Evolutionary conservation across 2,888 invertebrate species (phyloP), one percentile per base, ranked within the genome.

Genomic region (Cerceris ruficornis): DNA sequence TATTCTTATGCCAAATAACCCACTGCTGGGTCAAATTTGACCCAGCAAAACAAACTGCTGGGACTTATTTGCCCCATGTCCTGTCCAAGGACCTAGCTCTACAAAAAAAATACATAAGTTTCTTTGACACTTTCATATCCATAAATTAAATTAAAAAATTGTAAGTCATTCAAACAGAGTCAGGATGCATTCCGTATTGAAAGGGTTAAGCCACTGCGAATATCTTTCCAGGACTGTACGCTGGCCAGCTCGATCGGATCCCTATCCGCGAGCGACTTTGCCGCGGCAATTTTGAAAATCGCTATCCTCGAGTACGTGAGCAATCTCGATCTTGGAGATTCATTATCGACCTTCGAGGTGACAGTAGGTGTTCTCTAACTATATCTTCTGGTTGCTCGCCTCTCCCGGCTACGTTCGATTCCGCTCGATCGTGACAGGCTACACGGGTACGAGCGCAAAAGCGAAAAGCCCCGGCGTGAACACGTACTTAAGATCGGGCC

Each of bases 251-350:
- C 84, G 84, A 55, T 57, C 55, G 61, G 42, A 50, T 39, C 59
- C n/a, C 41, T 46, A 41, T 14, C 28, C 39, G 15, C 70, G 69
- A 62, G 69, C 55, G 69, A 75, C 82, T 69, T 73, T 78, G 67
- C 65, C 55, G 62, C 8, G n/a, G 67, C 64, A 78, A 81, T 79
- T 77, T 75, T 68, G 77, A 75, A 80, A 77, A 77, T 77, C 75
- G 77, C 67, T 80, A 77, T 73, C 68, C 55, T 41, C 58, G 6
- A 65, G 75, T 71, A 84, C 84, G 86, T 84, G 84, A 86, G 68
- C 86, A 75, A 86, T 84, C 74, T 58, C 74, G 46, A 73, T 69
- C 72, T 17, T 9, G 55, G 28, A 49, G 75, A 76, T 81, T 86
- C 77, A 83, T 86, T 81, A 81, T 81, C 84, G 70, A 69, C 28